Evolutionary conservation across 2,797 vertebrate genomes (phyloP).

Genomic region (Malurus leucopterus): DNA sequence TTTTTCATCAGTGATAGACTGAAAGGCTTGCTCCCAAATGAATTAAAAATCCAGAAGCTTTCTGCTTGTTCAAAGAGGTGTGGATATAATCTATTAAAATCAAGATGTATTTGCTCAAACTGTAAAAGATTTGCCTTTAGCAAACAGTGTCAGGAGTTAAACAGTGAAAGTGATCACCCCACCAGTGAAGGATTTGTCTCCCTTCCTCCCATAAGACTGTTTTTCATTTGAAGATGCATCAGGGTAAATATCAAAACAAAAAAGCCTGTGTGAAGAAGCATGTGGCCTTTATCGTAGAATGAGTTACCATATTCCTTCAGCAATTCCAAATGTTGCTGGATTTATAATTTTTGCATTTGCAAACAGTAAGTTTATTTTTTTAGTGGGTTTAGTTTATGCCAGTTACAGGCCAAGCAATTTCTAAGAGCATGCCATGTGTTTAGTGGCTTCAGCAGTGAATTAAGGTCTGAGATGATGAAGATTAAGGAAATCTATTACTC

Average conservation of each 20-base stretch:
- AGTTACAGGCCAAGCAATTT: slow-evolving; percentile 23
- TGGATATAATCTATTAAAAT: not conserved
- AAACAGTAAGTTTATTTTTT: slow-evolving; percentile 6
- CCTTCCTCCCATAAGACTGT: not conserved
- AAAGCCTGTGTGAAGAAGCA: not conserved
- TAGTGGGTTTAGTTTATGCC: slow-evolving; percentile 1
- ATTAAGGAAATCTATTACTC: slow-evolving; percentile 44
- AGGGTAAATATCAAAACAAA: not conserved
- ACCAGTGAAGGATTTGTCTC: not conserved
- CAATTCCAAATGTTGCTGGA: not conserved
- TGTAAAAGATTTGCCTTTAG: not conserved
- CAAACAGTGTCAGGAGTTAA: not conserved
- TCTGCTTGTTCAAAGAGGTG: not conserved
- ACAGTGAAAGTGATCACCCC: not conserved
- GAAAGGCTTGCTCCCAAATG: not conserved
- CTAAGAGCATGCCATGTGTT: not conserved
- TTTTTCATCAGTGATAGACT: not conserved
- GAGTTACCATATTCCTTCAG: not conserved
- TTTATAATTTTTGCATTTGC: not conserved
- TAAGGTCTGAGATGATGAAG: slow-evolving; percentile 2
- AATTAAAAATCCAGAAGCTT: not conserved
- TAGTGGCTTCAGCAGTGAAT: not conserved
- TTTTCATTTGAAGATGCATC: not conserved
- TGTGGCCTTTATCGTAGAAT: slow-evolving; percentile 27
- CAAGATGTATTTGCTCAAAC: not conserved